Base-by-base conservation (phyloP, 2,797 vertebrate genomes). In the Oreochromis mossambicus region DNA sequence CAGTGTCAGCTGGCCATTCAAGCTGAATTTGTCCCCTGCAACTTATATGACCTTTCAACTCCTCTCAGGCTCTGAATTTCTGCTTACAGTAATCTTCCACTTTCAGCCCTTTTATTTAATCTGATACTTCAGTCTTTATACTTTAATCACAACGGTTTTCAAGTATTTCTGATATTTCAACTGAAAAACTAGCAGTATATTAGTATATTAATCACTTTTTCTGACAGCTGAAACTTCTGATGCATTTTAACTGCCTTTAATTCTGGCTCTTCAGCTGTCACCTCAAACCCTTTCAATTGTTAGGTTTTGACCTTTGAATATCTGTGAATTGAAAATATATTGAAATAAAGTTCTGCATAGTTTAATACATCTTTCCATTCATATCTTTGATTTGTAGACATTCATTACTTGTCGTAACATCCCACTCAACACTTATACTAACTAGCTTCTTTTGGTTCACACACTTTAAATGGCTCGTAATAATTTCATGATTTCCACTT, bases 91-190 rank as follows among this genome's bases (percentile, higher is more conserved):
- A 70, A 70, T 46, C 38, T 70, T 11, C 5, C 66, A 70, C 66
- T 70, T 43, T 43, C 43, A 29, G 4, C 15, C 41, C 43, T 12
- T 73, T 32, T 75, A 50, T 50, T n/a, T 48, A 48, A 48, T n/a
- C 10, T 48, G 15, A 73, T 48, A 12, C 15, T 48, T 73, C 6
- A 48, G 68, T 12, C 15, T 46, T 17, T 11, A 48, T 10, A 77
- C 21, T 63, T 55, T 0, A 77, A 6, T 0, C 26, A 4, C 15
- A 32, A 58, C 0, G 0, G 0, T 38, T 0, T 73, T 73, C 24
- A 48, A 29, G 14, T 46, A 19, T 48, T 73, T 48, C 41, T 48
- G 41, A 29, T 19, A 29, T 48, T 73, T 48, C 41, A 73, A 12
- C 15, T 32, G 43, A 9, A 73, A 48, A 73, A 26, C 9, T 17